Conservation (phyloP, 2,113 vertebrate genomes). For the Corydoras sp. region DNA sequence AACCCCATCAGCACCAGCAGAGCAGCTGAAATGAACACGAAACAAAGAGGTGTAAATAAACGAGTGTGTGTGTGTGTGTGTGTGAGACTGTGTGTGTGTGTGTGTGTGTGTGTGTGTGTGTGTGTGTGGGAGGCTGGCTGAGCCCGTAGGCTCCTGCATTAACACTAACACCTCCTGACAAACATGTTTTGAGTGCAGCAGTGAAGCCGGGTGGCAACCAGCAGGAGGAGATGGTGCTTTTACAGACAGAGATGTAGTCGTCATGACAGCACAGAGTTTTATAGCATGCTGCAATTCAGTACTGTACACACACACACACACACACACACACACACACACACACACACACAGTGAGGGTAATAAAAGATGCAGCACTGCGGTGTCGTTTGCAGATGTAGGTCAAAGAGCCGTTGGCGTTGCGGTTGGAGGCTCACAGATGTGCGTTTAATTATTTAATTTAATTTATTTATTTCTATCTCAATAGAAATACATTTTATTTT, state of each 20-base stretch:
- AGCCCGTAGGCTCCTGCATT: conserved; percentile 23
- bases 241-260: neutral
- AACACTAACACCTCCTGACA: conserved; percentile 27
- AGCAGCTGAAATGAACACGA: no score
- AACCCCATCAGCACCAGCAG: no score
- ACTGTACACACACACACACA: conserved; percentile 26
- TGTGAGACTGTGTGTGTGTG: neutral
- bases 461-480: no score
- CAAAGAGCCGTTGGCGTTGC: no score
- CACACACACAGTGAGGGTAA: neutral
- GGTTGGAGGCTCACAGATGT: no score
- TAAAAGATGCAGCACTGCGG: neutral
- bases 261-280: conserved; percentile 10
- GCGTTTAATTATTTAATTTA: no score
- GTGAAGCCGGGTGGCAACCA: neutral
- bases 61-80: neutral
- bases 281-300: conserved; percentile 2
- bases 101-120: conserved; percentile 6
- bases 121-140: conserved; percentile 11
- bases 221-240: conserved; percentile 14
- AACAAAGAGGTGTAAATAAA: neutral
- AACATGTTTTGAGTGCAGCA: conserved; percentile 6
- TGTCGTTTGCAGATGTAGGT: no score
- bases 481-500: no score
- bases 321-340: conserved; percentile 30